Evolutionary conservation across 2,113 vertebrate genomes (phyloP), one percentile per base, ranked within the genome.

Genomic region (Calyptommatus sinebrachiatus): DNA sequence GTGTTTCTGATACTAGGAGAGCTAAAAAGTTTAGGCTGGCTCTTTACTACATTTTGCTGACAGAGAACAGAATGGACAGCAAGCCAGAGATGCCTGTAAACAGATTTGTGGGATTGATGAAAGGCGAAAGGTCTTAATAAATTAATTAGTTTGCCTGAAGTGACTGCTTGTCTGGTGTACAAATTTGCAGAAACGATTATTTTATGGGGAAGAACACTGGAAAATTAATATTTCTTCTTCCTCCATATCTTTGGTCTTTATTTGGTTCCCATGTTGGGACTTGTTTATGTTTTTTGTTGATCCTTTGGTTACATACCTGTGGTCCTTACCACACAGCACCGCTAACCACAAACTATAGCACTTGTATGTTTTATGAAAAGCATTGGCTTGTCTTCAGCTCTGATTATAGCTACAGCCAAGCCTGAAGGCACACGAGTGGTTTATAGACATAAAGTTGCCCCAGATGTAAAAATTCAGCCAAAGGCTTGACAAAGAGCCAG

Each of bases 251-350:
- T 41, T 41, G 50, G 50, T 57, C 53, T 50, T 73, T 69, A 29
- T 66, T 73, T 80, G 45, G n/a, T 69, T 69, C 35, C 31, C 26
- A 28, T 60, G 26, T 61, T 68, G 53, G 50, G 9, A 50, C 50
- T 75, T 60, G 48, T 67, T 80, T 35, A 29, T 28, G 20, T 29
- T 22, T 50, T 31, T 7, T 53, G 20, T 31, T 73, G 29, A n/a
- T 73, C 63, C 57, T 14, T 73, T 57, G 71, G 71, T 66, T 73
- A 41, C 46, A 41, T 67, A 57, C 48, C 63, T 11, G 78, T 73
- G 71, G 78, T 11, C 11, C 66, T 14, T 45, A 11, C 18, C 48
- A 9, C 65, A 16, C 50, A 41, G 18, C 14, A 14, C 11, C 14
- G n/a, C 20, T 46, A 68, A 74, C 31, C 72, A 74, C 48, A 68